These are phyloP conservation scores for Caiman crocodilus DNA, from an alignment of 2,797 vertebrate genomes.

Conservation along the genomic window DNA sequence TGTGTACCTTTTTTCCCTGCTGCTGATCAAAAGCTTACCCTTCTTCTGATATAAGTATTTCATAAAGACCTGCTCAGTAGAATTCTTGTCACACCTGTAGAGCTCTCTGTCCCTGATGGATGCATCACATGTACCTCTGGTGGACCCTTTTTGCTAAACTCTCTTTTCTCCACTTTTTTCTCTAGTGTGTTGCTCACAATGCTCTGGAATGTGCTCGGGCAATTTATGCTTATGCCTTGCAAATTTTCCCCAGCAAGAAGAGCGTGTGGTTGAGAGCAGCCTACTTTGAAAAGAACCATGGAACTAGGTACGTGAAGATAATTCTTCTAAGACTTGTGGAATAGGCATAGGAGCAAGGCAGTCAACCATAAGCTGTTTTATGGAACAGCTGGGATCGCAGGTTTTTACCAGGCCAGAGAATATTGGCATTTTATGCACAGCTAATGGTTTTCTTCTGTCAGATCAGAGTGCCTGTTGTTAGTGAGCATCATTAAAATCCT, in stretches of 20 bases:
- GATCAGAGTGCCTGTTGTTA: neutral
- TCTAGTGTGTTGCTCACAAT: constrained; percentile 94
- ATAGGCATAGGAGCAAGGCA: neutral
- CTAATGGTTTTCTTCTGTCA: neutral
- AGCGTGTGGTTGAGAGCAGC: constrained; percentile 98
- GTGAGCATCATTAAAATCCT: neutral
- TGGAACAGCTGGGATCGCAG: neutral
- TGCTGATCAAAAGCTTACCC: neutral
- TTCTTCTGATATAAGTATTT: neutral
- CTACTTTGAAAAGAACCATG: constrained; percentile 98
- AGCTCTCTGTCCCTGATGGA: neutral
- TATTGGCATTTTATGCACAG: rapidly evolving
- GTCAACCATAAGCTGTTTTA: neutral
- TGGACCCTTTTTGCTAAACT: neutral
- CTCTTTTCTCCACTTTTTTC: neutral
- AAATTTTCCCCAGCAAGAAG: constrained; percentile 98
- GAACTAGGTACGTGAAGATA: constrained; percentile 86
- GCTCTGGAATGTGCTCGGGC: constrained; percentile 96
- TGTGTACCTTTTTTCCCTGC: neutral
- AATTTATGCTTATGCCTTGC: constrained; percentile 96
- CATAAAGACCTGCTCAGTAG: neutral
- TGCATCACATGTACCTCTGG: neutral
- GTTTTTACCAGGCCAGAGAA: neutral
- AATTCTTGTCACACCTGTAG: neutral
- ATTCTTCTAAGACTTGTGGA: rapidly evolving